Percentiles rank a stretch among this genome's conserved stretches.
phyloP scores from a whole-genome alignment of 2,797 vertebrate genomes.

The Chloroceryle amazona region DNA sequence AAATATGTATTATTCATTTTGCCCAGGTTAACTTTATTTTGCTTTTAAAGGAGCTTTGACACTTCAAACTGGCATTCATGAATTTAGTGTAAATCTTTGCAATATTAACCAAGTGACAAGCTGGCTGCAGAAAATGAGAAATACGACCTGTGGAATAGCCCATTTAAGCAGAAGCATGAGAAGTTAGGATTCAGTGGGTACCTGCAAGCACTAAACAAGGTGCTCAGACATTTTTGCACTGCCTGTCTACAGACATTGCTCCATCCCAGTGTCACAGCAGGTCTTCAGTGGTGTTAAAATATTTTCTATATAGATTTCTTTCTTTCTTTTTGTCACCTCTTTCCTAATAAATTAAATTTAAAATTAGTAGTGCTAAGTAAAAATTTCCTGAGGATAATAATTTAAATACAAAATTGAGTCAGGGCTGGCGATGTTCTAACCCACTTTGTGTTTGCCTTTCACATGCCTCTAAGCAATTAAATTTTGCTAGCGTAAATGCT shows the following conservation, averaged over 20 bases:
- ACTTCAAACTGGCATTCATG: conserved; percentile 47
- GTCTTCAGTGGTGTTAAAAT: background rate
- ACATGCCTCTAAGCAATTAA: background rate
- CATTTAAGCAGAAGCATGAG: conserved; percentile 61
- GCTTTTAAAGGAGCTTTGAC: conserved; percentile 60
- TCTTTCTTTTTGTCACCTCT: background rate
- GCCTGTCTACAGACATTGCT: background rate
- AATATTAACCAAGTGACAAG: conserved; percentile 64
- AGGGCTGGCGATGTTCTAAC: background rate
- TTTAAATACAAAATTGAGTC: conserved; percentile 18
- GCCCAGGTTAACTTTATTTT: conserved; percentile 69
- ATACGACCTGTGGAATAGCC: conserved; percentile 52
- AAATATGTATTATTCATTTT: conserved; percentile 66
- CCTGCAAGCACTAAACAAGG: background rate
- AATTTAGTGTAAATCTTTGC: conserved; percentile 64
- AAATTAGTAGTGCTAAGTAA: background rate
- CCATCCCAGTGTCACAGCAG: background rate
- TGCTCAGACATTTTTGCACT: background rate
- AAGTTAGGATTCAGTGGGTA: conserved; percentile 30
- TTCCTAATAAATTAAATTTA: background rate
- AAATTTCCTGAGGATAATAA: background rate
- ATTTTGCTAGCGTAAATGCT: conserved; percentile 9
- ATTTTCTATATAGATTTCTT: background rate
- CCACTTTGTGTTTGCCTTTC: conserved; percentile 19
- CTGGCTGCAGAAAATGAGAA: conserved; percentile 56